These are phyloP conservation scores for Sebastes minor DNA, from an alignment of 2,797 vertebrate genomes.

Conservation along the genomic window DNA sequence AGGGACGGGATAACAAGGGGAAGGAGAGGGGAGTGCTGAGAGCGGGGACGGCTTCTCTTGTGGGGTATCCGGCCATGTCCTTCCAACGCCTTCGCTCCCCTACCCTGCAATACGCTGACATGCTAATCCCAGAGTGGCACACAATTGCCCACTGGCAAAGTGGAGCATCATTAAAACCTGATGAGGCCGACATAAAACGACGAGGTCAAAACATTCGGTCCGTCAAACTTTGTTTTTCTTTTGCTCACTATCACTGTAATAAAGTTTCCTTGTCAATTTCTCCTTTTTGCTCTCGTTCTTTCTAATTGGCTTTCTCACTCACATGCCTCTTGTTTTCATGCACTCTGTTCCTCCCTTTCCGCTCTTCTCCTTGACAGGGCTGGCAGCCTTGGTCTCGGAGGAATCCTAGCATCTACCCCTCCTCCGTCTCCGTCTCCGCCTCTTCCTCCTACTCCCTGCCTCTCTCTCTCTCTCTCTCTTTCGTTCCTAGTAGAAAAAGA, in stretches of 20 bases:
- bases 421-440: constrained; percentile 35
- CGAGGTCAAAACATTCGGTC: constrained; percentile 28
- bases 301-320: constrained; percentile 16
- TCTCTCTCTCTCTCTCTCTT: constrained; percentile 5
- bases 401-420: constrained; percentile 51
- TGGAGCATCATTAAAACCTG: constrained; percentile 57
- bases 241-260: background rate
- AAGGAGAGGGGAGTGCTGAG: background rate
- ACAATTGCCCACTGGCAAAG: constrained; percentile 38
- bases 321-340: constrained; percentile 36
- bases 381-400: constrained; percentile 56
- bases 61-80: constrained; percentile 43
- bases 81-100: constrained; percentile 30
- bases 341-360: constrained; percentile 29
- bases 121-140: constrained; percentile 39
- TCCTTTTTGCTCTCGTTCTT: background rate
- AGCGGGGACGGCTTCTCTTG: background rate
- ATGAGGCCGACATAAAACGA: constrained; percentile 43
- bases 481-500: constrained; percentile 15
- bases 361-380: constrained; percentile 54
- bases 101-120: constrained; percentile 25
- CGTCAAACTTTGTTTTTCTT: background rate
- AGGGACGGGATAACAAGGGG: background rate
- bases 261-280: constrained; percentile 6
- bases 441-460: constrained; percentile 30